Percentiles rank a stretch among this genome's conserved stretches.
phyloP scores from a whole-genome alignment of 2,888 invertebrate species.

The Parascotia fuliginaria region DNA sequence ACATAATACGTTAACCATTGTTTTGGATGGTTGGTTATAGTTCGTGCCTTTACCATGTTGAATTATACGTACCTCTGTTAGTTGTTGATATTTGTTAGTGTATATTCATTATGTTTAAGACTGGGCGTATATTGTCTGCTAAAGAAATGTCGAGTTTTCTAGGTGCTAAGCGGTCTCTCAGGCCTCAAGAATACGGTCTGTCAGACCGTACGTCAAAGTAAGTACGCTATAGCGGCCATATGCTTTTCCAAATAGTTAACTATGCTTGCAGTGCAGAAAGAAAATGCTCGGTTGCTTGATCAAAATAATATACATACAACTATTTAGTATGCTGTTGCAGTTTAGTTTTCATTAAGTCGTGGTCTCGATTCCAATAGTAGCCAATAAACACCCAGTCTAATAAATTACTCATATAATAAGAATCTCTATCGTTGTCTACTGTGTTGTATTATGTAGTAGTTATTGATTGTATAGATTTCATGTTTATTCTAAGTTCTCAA shows the following conservation, averaged over 20 bases:
- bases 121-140: neutral
- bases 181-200: too few species aligned
- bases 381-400: neutral
- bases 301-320: too few species aligned
- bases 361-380: neutral
- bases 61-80: constrained; percentile 42
- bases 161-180: neutral
- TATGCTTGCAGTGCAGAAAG: too few species aligned
- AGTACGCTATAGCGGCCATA: too few species aligned
- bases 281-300: too few species aligned
- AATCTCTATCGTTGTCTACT: constrained; percentile 14
- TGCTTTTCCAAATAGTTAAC: too few species aligned
- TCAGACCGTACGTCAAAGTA: too few species aligned
- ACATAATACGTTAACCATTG: constrained; percentile 47
- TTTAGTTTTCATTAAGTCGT: too few species aligned
- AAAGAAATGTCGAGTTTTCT: neutral
- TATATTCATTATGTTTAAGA: constrained; percentile 14
- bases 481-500: constrained; percentile 32
- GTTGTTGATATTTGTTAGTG: constrained; percentile 47
- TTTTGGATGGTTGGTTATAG: constrained; percentile 59
- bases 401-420: neutral
- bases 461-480: constrained; percentile 9
- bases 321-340: too few species aligned
- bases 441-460: constrained; percentile 14
- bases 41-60: constrained; percentile 63